Percentiles rank a stretch among this genome's conserved stretches.
Conservation (phyloP, 2,888 invertebrate species). For the Pteria penguin region DNA sequence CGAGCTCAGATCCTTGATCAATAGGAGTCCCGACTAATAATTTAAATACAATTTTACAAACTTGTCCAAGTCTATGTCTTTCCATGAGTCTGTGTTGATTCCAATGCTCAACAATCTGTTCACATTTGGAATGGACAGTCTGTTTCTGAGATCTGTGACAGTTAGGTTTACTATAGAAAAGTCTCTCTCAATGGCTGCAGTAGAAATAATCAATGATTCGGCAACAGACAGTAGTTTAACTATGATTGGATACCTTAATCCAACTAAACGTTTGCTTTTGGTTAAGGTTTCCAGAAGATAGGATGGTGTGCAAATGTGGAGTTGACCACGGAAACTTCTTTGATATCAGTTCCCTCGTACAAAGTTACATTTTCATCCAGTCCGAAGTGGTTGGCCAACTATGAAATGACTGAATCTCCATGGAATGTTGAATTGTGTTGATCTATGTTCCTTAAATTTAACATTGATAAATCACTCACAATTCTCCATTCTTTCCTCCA, state of each 20-base stretch:
- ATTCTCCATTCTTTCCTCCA: neutral
- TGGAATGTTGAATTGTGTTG: neutral
- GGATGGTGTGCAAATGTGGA: neutral
- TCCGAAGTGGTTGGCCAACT: neutral
- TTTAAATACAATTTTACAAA: neutral
- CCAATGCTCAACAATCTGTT: slow-evolving; percentile 19
- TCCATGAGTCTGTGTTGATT: too few relatives aligned
- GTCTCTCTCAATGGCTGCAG: slow-evolving; percentile 40
- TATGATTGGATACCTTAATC: too few relatives aligned
- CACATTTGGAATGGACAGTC: slow-evolving; percentile 26
- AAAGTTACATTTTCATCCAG: neutral
- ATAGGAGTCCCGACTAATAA: too few relatives aligned
- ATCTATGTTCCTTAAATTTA: neutral
- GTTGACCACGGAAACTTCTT: neutral
- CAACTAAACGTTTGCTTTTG: neutral
- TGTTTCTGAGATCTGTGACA: slow-evolving; percentile 40
- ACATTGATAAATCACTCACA: neutral
- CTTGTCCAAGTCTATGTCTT: too few relatives aligned
- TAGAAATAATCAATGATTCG: slow-evolving; percentile 40
- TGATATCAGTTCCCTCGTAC: neutral
- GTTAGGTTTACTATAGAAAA: slow-evolving; percentile 38
- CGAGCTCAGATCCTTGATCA: too few relatives aligned
- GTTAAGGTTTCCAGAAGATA: neutral
- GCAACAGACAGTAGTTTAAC: slow-evolving; percentile 17
- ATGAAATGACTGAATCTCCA: neutral